A percentile compares a stretch with the other conserved stretches of the same genome.
Conservation (phyloP, 2,797 vertebrate genomes). For the Nannoperca australis region DNA sequence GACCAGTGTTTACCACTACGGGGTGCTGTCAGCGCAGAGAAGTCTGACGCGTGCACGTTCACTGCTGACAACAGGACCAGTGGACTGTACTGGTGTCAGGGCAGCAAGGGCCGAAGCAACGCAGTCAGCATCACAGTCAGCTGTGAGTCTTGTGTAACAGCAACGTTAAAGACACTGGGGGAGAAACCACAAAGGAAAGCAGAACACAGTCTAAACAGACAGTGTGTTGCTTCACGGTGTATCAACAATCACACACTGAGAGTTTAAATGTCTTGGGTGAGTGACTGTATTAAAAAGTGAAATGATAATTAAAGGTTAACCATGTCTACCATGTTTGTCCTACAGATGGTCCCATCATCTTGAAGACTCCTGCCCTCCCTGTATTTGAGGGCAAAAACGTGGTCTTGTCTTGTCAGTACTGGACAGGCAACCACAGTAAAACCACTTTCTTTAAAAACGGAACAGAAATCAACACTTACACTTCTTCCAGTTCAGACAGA, state of each 20-base stretch:
- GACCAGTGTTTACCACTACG: conserved; percentile 54
- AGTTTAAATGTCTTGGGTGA: background rate
- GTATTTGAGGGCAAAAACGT: conserved; percentile 59
- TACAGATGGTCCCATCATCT: conserved; percentile 66
- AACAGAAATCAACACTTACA: conserved; percentile 21
- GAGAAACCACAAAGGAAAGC: background rate
- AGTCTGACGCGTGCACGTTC: conserved; percentile 40
- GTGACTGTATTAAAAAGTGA: background rate
- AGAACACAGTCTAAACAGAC: background rate
- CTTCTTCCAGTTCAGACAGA: conserved; percentile 10
- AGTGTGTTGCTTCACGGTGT: background rate
- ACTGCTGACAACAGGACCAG: conserved; percentile 32
- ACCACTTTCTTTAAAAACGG: conserved; percentile 73
- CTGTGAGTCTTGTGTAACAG: conserved; percentile 70
- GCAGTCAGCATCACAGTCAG: conserved; percentile 75
- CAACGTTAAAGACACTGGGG: background rate
- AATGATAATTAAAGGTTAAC: background rate
- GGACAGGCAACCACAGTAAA: conserved; percentile 11
- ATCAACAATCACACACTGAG: background rate
- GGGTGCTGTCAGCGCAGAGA: conserved; percentile 24
- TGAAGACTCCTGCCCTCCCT: conserved; percentile 62
- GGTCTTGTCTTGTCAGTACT: conserved; percentile 67
- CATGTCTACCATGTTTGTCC: conserved; percentile 17
- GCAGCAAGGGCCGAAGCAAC: conserved; percentile 60
- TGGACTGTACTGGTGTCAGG: conserved; percentile 82